Evolutionary conservation across 2,113 vertebrate species (phyloP).

Genomic region (Genyomyrus donnyi): DNA sequence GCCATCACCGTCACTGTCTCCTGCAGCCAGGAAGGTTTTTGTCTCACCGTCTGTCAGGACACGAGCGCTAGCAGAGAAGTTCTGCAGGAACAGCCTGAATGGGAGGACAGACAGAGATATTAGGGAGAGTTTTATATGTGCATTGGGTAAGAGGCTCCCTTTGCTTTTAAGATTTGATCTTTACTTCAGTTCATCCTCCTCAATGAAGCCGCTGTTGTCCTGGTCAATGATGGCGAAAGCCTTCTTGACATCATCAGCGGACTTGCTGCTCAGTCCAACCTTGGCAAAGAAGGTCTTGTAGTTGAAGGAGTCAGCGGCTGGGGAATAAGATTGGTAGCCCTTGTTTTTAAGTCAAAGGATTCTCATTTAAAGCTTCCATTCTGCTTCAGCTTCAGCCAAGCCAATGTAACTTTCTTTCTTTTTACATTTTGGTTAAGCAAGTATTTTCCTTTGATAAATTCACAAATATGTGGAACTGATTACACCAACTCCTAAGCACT

Average conservation of each 20-base stretch:
- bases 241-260: slow-evolving; percentile 53
- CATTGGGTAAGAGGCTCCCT: not conserved
- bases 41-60: slow-evolving; percentile 80
- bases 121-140: slow-evolving; percentile 59
- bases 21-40: slow-evolving; percentile 76
- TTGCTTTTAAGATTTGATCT: slow-evolving; percentile 10
- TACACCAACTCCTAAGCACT: not conserved
- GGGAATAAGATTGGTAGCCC: not conserved
- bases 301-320: slow-evolving; percentile 59
- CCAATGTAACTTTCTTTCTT: not conserved
- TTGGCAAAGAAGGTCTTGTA: slow-evolving; percentile 63
- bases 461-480: not conserved
- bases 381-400: not conserved
- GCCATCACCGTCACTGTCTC: slow-evolving; percentile 90
- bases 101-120: slow-evolving; percentile 47
- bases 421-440: not conserved
- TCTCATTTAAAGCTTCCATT: not conserved
- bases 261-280: slow-evolving; percentile 60
- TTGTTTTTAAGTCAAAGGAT: not conserved
- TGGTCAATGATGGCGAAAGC: slow-evolving; percentile 67
- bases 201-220: slow-evolving; percentile 70
- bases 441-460: not conserved
- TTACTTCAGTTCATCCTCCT: slow-evolving; percentile 72
- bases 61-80: slow-evolving; percentile 77
- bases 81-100: slow-evolving; percentile 75